Base-by-base conservation (phyloP, 1,140 invertebrate genomes). In the Brachionus rotundiformis region DNA sequence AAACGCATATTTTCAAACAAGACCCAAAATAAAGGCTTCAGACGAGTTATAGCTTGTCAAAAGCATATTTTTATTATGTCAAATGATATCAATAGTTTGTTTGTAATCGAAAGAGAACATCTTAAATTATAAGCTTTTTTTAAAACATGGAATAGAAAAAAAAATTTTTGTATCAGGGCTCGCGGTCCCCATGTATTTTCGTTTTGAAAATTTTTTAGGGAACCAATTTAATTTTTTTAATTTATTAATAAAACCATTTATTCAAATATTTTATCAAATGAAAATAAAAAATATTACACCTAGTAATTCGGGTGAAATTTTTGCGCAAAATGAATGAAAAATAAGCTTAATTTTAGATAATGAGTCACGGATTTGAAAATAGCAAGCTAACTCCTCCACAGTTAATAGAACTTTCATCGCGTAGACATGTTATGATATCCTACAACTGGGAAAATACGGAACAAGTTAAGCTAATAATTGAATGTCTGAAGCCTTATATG, bases 61-160 rank as follows among this genome's bases (percentile, higher is more conserved):
- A 63, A 63, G n/a, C 47, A 79, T 31, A 79, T 79, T 59, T 79
- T 79, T 63, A 59, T 79, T 19, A 79, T 79, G 76, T 54, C 47
- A 36, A 79, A 39, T 39, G 76, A 79, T 59, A 33, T 33, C 3
- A 79, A 79, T 63, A 79, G 76, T 63, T 39, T 79, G 16, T 79
- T 79, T 59, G 76, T 79, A 16, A 79, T 79, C 23, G 76, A 79
- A 63, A 25, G 59, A 79, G 76, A 79, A 5, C 47, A 63, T 31
- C 47, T 79, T 4, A 54, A 79, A 10, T 59, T 79, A 25, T 44
- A 73, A 73, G 61, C 23, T 54, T 54, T 54, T 54, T 54, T 54
- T 19, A 16, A 19, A 8, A 19, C 16, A 16, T 13, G 31, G 27
- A 8, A 27, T 11, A 63, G n/a, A 63, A 63, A 31, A 31, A 5